phyloP scores from a whole-genome alignment of 1,140 invertebrate species.

The Hylaeus volcanicus region DNA sequence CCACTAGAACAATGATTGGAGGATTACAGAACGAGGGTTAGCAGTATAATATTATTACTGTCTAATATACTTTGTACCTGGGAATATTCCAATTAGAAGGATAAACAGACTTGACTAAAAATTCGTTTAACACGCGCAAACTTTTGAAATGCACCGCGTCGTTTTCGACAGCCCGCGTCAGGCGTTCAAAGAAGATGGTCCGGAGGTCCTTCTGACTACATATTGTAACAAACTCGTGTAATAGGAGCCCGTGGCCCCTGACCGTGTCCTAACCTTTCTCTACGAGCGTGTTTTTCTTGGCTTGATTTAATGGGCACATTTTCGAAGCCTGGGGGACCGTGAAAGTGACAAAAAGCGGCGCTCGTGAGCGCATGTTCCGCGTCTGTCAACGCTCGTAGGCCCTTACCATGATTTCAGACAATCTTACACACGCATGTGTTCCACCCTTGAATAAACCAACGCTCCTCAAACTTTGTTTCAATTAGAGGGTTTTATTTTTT shows the following conservation, averaged over 20 bases:
- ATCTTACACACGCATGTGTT: constrained; percentile 28
- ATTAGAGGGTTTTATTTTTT: too few species aligned
- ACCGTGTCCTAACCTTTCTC: constrained; percentile 39
- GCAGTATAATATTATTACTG: too few species aligned
- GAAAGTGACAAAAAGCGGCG: constrained; percentile 68
- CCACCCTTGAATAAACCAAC: constrained; percentile 42
- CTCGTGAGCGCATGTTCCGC: constrained; percentile 66
- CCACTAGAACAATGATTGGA: too few species aligned
- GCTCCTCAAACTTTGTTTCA: too few species aligned
- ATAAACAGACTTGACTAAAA: too few species aligned
- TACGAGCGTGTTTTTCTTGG: constrained; percentile 61
- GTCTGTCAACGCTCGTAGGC: constrained; percentile 66
- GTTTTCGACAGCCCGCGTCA: not conserved
- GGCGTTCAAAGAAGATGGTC: not conserved
- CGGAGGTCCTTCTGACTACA: not conserved
- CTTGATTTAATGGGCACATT: constrained; percentile 67
- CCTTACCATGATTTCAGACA: constrained; percentile 48
- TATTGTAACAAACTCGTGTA: constrained; percentile 56
- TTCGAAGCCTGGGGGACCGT: constrained; percentile 57
- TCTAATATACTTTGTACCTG: too few species aligned
- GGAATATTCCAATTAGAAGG: too few species aligned
- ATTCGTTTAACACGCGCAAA: not conserved
- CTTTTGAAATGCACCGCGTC: not conserved
- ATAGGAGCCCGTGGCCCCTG: constrained; percentile 52
- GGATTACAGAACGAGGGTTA: too few species aligned